Evolutionary conservation across 30 jellyfish, hydroid and myxozoan genomes (phyloP), one percentile per base, ranked within the genome.

Genomic region (Clytia hemisphaerica): DNA sequence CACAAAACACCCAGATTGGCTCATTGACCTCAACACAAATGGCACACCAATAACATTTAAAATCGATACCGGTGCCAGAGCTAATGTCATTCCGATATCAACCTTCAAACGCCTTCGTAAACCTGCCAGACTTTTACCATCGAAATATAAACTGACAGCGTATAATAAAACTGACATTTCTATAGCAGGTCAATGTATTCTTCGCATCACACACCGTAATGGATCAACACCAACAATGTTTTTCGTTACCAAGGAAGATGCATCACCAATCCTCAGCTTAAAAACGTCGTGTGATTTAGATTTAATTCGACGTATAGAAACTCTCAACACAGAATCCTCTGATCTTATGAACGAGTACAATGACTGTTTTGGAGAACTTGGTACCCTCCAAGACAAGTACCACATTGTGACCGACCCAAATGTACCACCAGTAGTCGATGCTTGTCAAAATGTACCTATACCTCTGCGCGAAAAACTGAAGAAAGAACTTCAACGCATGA

Each of bases 301-400:
- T 31, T 22, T 51, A 51, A 51, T 51, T 31, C 21, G 30, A 51
- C 66, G 66, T 14, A 50, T 50, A 14, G 66, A 51, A 10, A 12
- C 18, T 12, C 66, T 51, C 15, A 51, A 51, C 30, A 14, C 28
- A 10, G 16, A 21, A 14, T 31, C 18, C 16, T 14, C 66, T 9
- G 63, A 58, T 32, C 37, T 79, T 67, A 27, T 60, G 44, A 46
- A 61, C 32, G 55, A 62, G 45, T 73, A 46, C 45, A 47, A 40
- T 65, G 79, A 84, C 55, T 84, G 95, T 42, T 64, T 77, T 84
- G 92, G 94, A 4, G 92, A 62, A 50, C 61, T 71, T 32, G 93
- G 95, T 0, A 68, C 81, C 61, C 80, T 72, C 34, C 92, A 91
- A 44, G 79, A 55, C 28, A 68, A 35, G 9, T 79, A 77, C 76